Percentiles rank a stretch among this genome's conserved stretches.
Evolutionary conservation across 2,888 invertebrate genomes (phyloP).

Genomic region (Leptogaster cylindrica): DNA sequence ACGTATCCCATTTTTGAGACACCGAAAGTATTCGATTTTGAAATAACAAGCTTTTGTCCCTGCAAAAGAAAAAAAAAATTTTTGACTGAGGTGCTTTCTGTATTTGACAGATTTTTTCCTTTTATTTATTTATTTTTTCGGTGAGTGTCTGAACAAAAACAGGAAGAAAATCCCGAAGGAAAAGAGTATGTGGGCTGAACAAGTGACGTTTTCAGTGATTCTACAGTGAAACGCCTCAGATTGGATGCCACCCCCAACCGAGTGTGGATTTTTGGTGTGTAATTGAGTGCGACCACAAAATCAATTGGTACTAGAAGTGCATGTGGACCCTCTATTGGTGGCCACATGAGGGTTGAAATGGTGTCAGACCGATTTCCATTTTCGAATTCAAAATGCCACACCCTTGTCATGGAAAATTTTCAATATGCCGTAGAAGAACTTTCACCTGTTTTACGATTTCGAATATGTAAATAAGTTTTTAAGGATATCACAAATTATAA

Average conservation of each 20-base stretch:
- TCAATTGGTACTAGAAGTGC: slow-evolving; percentile 2
- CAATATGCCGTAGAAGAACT: neutral
- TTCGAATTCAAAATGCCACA: neutral
- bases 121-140: too few relatives aligned
- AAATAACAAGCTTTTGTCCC: slow-evolving; percentile 16
- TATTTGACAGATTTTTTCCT: slow-evolving; percentile 22
- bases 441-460: neutral
- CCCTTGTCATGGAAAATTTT: slow-evolving; percentile 4
- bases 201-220: slow-evolving; percentile 8
- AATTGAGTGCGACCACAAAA: slow-evolving; percentile 10
- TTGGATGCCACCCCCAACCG: neutral
- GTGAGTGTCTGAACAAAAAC: slow-evolving; percentile 4
- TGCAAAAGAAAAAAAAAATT: too few relatives aligned
- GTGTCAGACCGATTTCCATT: slow-evolving; percentile 11
- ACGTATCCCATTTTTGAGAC: slow-evolving; percentile 24
- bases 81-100: too few relatives aligned
- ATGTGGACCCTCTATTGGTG: slow-evolving; percentile 1
- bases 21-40: slow-evolving; percentile 27
- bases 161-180: slow-evolving; percentile 16
- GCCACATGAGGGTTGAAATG: neutral
- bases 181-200: neutral
- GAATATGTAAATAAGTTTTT: too few relatives aligned
- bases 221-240: slow-evolving; percentile 11
- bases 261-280: neutral
- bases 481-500: too few relatives aligned